phyloP scores from a whole-genome alignment of 2,888 invertebrate species.

The Scotopteryx bipunctaria region DNA sequence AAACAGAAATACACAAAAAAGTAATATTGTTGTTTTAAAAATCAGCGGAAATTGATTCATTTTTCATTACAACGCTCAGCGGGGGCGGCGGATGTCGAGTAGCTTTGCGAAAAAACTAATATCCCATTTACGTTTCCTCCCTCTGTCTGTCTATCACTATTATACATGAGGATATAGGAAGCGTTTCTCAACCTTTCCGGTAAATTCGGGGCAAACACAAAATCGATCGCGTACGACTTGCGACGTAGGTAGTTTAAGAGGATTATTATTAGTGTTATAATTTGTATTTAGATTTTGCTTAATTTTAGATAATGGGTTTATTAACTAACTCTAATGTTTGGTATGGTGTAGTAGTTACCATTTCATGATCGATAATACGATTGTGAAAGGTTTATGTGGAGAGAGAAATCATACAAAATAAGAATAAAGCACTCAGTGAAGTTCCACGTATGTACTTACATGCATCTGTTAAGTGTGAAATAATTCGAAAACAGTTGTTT shows the following conservation, averaged over 20 bases:
- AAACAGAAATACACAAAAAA: background rate
- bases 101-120: conserved; percentile 75
- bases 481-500: background rate
- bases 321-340: too few species aligned
- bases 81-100: conserved; percentile 64
- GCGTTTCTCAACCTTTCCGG: conserved; percentile 26
- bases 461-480: background rate
- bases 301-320: too few species aligned
- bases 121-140: conserved; percentile 73
- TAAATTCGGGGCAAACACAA: conserved; percentile 3
- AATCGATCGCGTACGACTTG: conserved; percentile 4
- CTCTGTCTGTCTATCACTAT: conserved; percentile 44
- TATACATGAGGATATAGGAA: conserved; percentile 21
- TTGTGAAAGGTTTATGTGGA: too few species aligned
- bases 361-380: too few species aligned
- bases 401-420: too few species aligned
- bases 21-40: conserved; percentile 43
- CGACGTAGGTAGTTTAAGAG: too few species aligned
- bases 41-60: conserved; percentile 68
- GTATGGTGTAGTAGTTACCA: too few species aligned
- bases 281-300: background rate
- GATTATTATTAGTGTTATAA: background rate
- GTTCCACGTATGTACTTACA: background rate
- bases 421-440: too few species aligned
- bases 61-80: conserved; percentile 72